Base-by-base conservation (phyloP, 2,113 vertebrate species). In the Lycaon pictus region DNA sequence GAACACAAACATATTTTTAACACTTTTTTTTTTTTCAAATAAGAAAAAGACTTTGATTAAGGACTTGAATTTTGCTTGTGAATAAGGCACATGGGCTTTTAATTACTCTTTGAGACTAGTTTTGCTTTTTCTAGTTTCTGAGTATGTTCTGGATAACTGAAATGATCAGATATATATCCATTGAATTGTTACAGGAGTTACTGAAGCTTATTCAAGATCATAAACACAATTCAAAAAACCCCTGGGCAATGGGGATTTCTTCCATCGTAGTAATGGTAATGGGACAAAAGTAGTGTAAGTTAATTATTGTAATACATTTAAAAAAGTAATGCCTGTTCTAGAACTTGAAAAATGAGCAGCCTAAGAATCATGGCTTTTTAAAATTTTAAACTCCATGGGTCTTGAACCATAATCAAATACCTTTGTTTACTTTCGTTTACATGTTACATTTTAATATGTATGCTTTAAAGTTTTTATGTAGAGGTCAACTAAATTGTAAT, bases 221-320 rank as follows among this genome's bases (percentile, higher is more conserved):
- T 83, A 96, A 48, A 74, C 72, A 79, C 4, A 95, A 15, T 92
- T 83, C 19, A 97, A 48, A 67, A 93, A 90, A 96, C 84, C 43
- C 43, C 12, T 84, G 37, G 76, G 72, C 35, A 63, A 35, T 29
- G 48, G 51, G 80, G 43, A 83, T 85, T 83, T 89, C 37, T 89
- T 48, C 48, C 80, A 35, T 72, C 12, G 86, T 88, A 86, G 37
- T 95, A 77, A 77, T 48, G 20, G 71, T 86, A 92, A 37, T 86
- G 29, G 35, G 35, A 35, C 55, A 87, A 58, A 87, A 83, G 32
- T 79, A 60, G 11, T 95, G 2, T 92, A 56, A 67, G 58, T 56
- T 76, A 91, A 35, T 93, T 90, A 92, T 76, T 74, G 1, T 43
- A 74, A 37, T 84, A 56, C 11, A n/a, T 69, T 13, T 79, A 77